Base-by-base conservation (phyloP, 92 coral and sea anemone genomes). In the Heteractis magnifica region DNA sequence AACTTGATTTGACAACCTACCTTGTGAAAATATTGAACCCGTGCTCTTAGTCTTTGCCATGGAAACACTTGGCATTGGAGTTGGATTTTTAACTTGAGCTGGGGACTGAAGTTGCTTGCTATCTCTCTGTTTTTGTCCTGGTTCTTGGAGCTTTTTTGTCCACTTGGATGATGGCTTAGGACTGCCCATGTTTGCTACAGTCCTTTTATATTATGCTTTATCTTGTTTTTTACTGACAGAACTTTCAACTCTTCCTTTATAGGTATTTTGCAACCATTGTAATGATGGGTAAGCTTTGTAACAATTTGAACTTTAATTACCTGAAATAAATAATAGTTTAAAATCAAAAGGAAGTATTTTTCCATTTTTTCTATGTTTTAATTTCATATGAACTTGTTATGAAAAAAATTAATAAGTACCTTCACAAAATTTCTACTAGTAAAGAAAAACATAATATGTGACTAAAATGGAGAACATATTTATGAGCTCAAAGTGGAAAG, bases 31-130 rank as follows among this genome's bases (percentile, higher is more conserved):
- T 8, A 78, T 44, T 10, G 82, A 59, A 15, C 4, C 19, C 0
- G 72, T 1, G 10, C 48, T 18, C 1, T 34, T 19, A 23, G 70
- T 56, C 64, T 59, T 78, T 19, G 82, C 14, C 13, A 52, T 13
- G 14, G 82, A 52, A 19, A 34, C 58, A 53, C 23, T 78, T 20
- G 71, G 51, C 2, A 20, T 78, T 23, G 70, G 62, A 41, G 72
- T 26, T 41, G 82, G 71, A 8, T 78, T 78, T 19, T 20, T 76
- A 52, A 78, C 82, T 56, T 78, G 82, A 12, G 82, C 82, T 12
- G 82, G 82, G 8, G 82, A 78, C 13, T 78, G 64, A 9, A 58
- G 82, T 55, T 50, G 72, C 19, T 78, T 56, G 50, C 50, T 59
- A 34, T 74, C 77, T 15, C 52, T 49, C 3, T 78, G 82, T 6